A percentile compares a stretch with the other conserved stretches of the same genome.
These are phyloP conservation scores for Xiphorhynchus elegans DNA, from an alignment of 2,113 vertebrate genomes.

Conservation along the genomic window DNA sequence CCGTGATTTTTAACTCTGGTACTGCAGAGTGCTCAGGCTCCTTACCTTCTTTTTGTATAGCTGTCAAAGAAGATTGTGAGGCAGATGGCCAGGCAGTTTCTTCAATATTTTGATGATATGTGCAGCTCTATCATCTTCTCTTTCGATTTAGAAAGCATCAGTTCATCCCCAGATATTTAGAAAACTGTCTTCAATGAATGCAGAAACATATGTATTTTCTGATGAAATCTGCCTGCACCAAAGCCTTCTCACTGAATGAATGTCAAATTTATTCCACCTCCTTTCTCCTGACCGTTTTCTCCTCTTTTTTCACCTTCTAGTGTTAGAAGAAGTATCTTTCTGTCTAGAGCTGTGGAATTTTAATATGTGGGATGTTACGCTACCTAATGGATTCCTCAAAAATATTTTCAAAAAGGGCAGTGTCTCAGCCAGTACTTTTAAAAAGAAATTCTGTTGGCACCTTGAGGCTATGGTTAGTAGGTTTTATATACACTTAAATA, in stretches of 20 bases:
- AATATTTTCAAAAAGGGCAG: background rate
- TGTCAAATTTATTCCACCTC: background rate
- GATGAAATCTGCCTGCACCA: background rate
- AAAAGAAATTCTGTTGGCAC: background rate
- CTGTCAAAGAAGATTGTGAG: background rate
- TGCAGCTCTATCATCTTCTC: background rate
- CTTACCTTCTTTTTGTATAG: background rate
- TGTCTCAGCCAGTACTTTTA: background rate
- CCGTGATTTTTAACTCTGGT: background rate
- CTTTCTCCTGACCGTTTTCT: background rate
- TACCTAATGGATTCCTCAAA: background rate
- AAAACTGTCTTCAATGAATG: background rate
- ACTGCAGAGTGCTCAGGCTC: background rate
- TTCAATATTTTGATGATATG: background rate
- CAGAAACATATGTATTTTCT: accelerated
- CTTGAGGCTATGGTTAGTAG: background rate
- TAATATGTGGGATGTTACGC: background rate
- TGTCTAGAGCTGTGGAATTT: background rate
- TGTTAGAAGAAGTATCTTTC: background rate
- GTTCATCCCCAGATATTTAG: background rate
- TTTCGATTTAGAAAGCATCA: background rate
- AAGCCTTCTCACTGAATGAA: background rate
- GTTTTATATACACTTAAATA: background rate
- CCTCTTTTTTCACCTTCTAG: background rate
- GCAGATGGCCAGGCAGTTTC: background rate